Evolutionary conservation across 1,140 invertebrate genomes (phyloP).

Genomic region (Hestina assimilis): DNA sequence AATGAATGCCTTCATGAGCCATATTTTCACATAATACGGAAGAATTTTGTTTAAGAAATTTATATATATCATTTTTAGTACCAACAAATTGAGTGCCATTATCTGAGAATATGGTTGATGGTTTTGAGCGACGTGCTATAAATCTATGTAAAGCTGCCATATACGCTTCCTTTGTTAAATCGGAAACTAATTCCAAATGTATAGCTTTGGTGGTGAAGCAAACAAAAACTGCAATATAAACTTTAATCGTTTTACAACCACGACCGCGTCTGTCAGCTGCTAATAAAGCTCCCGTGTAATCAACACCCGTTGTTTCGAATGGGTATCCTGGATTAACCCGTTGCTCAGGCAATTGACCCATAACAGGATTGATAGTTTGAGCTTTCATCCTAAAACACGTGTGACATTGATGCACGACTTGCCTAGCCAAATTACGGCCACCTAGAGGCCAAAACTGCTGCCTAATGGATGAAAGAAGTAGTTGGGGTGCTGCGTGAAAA

Average conservation of each 20-base stretch:
- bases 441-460: constrained; percentile 7
- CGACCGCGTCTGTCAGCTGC: not conserved
- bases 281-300: not conserved
- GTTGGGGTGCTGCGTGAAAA: constrained; percentile 6
- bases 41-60: not conserved
- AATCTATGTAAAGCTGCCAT: not conserved
- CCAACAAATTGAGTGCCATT: constrained; percentile 3
- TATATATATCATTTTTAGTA: not conserved
- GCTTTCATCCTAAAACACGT: constrained; percentile 4
- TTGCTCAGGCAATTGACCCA: constrained; percentile 3
- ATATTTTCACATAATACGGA: not conserved
- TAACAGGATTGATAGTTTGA: not conserved
- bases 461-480: constrained; percentile 4
- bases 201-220: not conserved
- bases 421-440: constrained; percentile 10
- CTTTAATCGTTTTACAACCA: constrained; percentile 1
- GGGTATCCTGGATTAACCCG: constrained; percentile 2
- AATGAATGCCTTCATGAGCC: constrained; percentile 29
- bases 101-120: not conserved
- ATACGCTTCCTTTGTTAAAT: not conserved
- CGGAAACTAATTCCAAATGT: not conserved
- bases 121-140: not conserved
- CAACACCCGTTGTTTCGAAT: constrained; percentile 1
- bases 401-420: not conserved
- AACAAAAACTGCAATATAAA: constrained; percentile 1